A percentile compares a stretch with the other conserved stretches of the same genome.
Conservation (phyloP, 1,140 invertebrate genomes). For the Zaprionus gabonicus region DNA sequence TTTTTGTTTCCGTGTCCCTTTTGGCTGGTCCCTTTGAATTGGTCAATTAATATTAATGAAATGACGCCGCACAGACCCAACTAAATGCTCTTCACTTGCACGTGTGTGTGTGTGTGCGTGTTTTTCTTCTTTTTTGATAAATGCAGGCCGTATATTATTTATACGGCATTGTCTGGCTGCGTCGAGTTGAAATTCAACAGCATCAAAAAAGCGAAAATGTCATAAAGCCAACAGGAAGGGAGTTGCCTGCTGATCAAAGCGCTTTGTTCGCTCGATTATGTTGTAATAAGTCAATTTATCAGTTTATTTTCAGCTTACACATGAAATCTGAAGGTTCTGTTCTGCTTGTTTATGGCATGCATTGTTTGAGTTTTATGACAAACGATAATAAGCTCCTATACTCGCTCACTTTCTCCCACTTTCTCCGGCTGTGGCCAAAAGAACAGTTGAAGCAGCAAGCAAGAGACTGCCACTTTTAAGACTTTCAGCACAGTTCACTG, state of each 20-base stretch:
- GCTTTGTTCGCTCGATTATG: conserved; percentile 40
- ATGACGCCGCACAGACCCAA: conserved; percentile 28
- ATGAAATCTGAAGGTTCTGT: conserved; percentile 31
- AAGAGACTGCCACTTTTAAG: conserved; percentile 47
- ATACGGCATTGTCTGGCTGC: conserved; percentile 28
- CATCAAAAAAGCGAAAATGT: conserved; percentile 27
- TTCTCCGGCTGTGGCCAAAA: background rate
- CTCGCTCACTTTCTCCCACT: conserved; percentile 25
- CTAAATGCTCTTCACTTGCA: conserved; percentile 20
- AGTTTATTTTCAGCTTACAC: conserved; percentile 70
- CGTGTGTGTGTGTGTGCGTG: background rate
- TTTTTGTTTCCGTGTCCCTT: conserved; percentile 41
- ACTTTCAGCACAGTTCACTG: conserved; percentile 72
- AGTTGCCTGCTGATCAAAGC: conserved; percentile 5
- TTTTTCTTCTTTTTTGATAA: conserved; percentile 26
- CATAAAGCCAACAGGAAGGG: conserved; percentile 18
- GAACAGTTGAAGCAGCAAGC: background rate
- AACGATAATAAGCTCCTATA: conserved; percentile 61
- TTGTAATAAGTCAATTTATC: conserved; percentile 73
- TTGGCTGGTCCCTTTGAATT: conserved; percentile 65
- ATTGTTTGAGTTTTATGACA: conserved; percentile 48
- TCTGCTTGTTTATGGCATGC: conserved; percentile 28
- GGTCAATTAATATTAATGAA: conserved; percentile 83
- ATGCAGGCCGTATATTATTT: conserved; percentile 52
- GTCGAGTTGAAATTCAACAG: conserved; percentile 33